Conservation (phyloP, 2,113 vertebrate species). For the Ceyx melanurus region DNA sequence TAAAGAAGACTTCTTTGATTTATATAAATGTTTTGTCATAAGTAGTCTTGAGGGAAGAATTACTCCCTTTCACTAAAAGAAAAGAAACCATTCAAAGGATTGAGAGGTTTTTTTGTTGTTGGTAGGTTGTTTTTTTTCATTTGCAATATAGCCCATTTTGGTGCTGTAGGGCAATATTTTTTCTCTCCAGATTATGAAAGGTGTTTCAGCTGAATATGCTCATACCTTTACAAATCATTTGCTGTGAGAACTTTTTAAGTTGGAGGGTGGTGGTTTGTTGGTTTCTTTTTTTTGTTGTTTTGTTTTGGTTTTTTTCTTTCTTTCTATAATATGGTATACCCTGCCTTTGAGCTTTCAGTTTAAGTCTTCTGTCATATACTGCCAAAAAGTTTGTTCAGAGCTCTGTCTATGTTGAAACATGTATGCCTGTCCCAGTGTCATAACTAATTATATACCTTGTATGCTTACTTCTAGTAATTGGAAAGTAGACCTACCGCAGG, state of each 20-base stretch:
- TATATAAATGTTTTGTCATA: conserved; percentile 63
- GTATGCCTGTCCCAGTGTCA: conserved; percentile 85
- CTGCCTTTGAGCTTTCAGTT: conserved; percentile 78
- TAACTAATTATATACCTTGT: conserved; percentile 88
- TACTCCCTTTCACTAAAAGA: conserved; percentile 65
- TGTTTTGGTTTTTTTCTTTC: neutral
- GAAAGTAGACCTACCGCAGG: conserved; percentile 80
- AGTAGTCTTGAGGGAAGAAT: conserved; percentile 63
- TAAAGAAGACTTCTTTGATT: conserved; percentile 63
- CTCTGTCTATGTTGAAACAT: conserved; percentile 78
- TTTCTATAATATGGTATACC: conserved; percentile 38
- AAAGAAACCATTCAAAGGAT: conserved; percentile 63
- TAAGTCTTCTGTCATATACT: conserved; percentile 81
- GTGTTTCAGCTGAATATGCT: conserved; percentile 73
- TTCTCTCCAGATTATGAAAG: conserved; percentile 58
- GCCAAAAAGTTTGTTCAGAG: conserved; percentile 79
- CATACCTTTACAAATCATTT: conserved; percentile 77
- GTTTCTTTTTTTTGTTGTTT: too few species aligned
- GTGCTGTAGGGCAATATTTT: conserved; percentile 64
- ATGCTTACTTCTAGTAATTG: conserved; percentile 83
- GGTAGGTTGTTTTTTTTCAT: neutral
- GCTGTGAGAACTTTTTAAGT: conserved; percentile 73
- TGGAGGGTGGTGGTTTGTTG: neutral
- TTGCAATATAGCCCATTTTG: conserved; percentile 60
- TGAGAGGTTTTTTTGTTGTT: neutral